phyloP scores from a whole-genome alignment of 2,888 invertebrate species.

The Cerastis leucographa region DNA sequence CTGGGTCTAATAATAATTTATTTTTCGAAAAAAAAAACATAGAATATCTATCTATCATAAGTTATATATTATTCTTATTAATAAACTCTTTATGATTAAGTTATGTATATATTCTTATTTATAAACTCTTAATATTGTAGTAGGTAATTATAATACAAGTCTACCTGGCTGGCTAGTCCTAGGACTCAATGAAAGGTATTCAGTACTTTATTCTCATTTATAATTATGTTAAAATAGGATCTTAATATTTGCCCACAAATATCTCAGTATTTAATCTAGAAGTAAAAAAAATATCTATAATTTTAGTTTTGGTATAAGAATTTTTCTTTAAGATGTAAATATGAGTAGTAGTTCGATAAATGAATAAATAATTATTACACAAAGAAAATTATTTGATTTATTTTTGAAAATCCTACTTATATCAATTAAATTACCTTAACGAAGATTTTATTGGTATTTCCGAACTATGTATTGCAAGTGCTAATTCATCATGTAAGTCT shows the following conservation, averaged over 20 bases:
- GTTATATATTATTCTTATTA: no score
- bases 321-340: constrained; percentile 6
- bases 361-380: constrained; percentile 8
- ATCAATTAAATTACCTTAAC: not conserved
- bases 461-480: not conserved
- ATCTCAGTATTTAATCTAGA: not conserved
- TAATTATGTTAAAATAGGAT: not conserved
- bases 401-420: not conserved
- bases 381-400: not conserved
- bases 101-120: no score
- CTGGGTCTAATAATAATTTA: not conserved
- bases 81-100: no score
- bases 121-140: not conserved
- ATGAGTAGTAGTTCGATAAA: not conserved
- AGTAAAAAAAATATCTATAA: not conserved
- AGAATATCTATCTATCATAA: no score
- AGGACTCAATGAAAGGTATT: not conserved
- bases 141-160: not conserved
- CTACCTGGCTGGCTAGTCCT: not conserved
- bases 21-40: no score
- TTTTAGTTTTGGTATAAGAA: not conserved
- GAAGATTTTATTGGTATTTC: not conserved
- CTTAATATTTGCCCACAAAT: not conserved
- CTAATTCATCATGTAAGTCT: not conserved
- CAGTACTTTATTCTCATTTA: not conserved